Conservation (phyloP, 2,113 vertebrate species). For the Callospermophilus lateralis region DNA sequence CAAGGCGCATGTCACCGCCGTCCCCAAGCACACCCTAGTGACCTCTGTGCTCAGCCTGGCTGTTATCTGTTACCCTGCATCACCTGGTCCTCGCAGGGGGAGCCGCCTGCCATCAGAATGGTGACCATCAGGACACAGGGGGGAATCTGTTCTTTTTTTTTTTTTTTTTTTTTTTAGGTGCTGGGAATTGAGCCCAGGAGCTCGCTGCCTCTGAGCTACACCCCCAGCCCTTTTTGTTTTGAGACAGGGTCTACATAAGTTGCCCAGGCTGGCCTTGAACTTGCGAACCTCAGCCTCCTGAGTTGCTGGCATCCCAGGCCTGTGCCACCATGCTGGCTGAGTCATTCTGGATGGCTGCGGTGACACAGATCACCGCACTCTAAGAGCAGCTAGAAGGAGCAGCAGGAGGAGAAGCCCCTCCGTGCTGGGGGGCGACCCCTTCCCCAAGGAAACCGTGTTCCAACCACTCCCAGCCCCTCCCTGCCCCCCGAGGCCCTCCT, state of each 20-base stretch:
- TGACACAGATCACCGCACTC: too few relatives aligned
- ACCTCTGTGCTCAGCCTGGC: fast-evolving
- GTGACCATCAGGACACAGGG: neutral
- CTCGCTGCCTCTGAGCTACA: neutral
- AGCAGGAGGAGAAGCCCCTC: too few relatives aligned
- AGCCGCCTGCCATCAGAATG: fast-evolving
- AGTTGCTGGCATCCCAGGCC: neutral
- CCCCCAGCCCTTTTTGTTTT: neutral
- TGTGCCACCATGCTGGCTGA: too few relatives aligned
- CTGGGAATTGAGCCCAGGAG: neutral
- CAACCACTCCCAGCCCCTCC: too few relatives aligned
- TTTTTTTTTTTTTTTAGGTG: too few relatives aligned
- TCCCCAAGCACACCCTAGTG: fast-evolving
- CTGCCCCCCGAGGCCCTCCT: too few relatives aligned
- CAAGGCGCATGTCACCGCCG: fast-evolving
- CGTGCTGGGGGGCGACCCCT: too few relatives aligned
- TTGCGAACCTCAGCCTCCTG: neutral
- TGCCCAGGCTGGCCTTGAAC: neutral
- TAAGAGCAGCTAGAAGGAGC: too few relatives aligned
- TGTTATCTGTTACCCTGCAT: fast-evolving
- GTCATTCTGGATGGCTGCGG: too few relatives aligned
- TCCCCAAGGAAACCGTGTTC: too few relatives aligned
- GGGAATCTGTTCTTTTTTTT: too few relatives aligned
- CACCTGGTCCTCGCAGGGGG: fast-evolving
- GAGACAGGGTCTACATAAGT: neutral